These are phyloP conservation scores for Caenorhabditis wallacei DNA, from an alignment of 2,888 invertebrate genomes.

Conservation along the genomic window DNA sequence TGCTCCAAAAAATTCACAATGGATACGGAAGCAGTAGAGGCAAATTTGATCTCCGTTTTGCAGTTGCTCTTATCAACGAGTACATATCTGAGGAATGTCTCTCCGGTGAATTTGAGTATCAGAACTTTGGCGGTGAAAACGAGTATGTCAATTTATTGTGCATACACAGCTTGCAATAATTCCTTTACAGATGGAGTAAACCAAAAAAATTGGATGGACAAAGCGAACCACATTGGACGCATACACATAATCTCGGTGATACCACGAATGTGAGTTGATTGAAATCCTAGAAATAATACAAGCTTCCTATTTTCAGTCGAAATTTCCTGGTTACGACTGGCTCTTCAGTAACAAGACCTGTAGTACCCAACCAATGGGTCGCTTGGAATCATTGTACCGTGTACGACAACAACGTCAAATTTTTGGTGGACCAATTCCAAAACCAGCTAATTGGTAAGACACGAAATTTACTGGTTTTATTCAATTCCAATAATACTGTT, in stretches of 20 bases:
- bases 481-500: background rate
- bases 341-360: constrained; percentile 3
- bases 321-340: background rate
- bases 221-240: too few relatives aligned
- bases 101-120: constrained; percentile 3
- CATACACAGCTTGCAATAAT: background rate
- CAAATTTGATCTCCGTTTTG: background rate
- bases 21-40: background rate
- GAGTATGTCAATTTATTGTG: background rate
- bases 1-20: background rate
- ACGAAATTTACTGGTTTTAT: background rate
- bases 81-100: background rate
- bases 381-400: background rate
- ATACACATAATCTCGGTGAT: too few relatives aligned
- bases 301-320: background rate
- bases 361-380: background rate
- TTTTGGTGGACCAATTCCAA: background rate
- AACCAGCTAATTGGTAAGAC: constrained; percentile 9
- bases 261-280: background rate
- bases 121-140: constrained; percentile 1
- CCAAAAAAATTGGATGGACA: background rate
- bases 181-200: background rate
- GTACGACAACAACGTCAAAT: background rate
- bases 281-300: background rate
- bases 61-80: background rate